Percentiles rank a stretch among this genome's conserved stretches.
These are phyloP conservation scores for Sphinx pinastri DNA, from an alignment of 2,888 invertebrate species.

Conservation along the genomic window DNA sequence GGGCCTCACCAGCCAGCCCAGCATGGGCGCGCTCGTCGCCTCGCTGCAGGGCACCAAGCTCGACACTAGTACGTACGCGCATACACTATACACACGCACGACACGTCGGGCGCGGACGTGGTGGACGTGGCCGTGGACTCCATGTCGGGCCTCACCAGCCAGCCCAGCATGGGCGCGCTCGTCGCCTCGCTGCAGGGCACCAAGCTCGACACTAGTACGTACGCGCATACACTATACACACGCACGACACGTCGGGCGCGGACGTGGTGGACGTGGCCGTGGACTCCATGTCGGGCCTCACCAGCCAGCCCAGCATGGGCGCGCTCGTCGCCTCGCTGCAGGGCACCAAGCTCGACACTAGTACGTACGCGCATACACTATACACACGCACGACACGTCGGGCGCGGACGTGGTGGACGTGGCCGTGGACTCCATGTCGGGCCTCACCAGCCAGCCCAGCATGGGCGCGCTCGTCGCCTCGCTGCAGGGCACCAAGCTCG, in stretches of 20 bases:
- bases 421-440: too few species aligned
- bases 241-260: too few species aligned
- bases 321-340: too few species aligned
- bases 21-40: constrained; percentile 99
- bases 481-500: too few species aligned
- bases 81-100: too few species aligned
- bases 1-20: constrained; percentile 99
- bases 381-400: too few species aligned
- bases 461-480: too few species aligned
- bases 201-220: constrained; percentile 85
- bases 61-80: constrained; percentile 84
- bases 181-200: constrained; percentile 94
- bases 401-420: constrained; percentile 94
- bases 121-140: constrained; percentile 99
- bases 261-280: constrained; percentile 81
- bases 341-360: too few species aligned
- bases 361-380: too few species aligned
- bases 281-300: too few species aligned
- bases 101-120: constrained; percentile 92
- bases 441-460: too few species aligned
- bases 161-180: constrained; percentile 99
- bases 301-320: too few species aligned
- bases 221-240: background rate
- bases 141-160: constrained; percentile 99
- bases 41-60: constrained; percentile 88